phyloP scores from a whole-genome alignment of 2,113 vertebrate species.

The Cricetomys ansorgei region DNA sequence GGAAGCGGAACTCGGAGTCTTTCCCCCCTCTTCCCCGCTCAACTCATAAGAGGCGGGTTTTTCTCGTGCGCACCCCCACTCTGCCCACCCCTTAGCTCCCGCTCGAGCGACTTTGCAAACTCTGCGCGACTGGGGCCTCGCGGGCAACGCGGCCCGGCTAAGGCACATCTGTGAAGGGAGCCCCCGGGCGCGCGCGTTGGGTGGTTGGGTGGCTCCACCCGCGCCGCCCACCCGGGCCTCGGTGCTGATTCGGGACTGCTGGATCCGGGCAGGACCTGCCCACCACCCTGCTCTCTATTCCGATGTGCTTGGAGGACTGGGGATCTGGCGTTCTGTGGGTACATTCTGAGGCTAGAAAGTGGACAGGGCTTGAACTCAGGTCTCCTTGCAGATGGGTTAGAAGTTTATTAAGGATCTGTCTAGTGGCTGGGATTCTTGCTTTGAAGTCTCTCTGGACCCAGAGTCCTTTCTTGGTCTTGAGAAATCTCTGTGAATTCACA shows the following conservation, averaged over 20 bases:
- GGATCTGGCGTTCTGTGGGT: too few species aligned
- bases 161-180: not conserved
- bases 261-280: not conserved
- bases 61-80: conserved; percentile 52
- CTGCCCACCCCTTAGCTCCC: conserved; percentile 58
- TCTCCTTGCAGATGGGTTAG: too few species aligned
- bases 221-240: conserved; percentile 11
- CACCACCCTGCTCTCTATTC: not conserved
- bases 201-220: not conserved
- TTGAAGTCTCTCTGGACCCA: not conserved
- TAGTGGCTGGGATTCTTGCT: not conserved
- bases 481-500: not conserved
- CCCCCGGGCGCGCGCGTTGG: not conserved
- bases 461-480: not conserved
- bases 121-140: conserved; percentile 10
- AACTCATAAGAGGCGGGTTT: conserved; percentile 79
- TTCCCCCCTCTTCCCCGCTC: conserved; percentile 66
- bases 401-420: too few species aligned
- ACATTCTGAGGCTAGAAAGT: not conserved
- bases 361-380: not conserved
- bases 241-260: not conserved
- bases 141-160: not conserved
- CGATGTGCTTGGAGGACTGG: not conserved
- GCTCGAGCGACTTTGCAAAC: conserved; percentile 75
- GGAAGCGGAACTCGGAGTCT: conserved; percentile 86